A percentile compares a stretch with the other conserved stretches of the same genome.
Conservation (phyloP, 1,140 invertebrate genomes). For the Leguminivora glycinivorella region DNA sequence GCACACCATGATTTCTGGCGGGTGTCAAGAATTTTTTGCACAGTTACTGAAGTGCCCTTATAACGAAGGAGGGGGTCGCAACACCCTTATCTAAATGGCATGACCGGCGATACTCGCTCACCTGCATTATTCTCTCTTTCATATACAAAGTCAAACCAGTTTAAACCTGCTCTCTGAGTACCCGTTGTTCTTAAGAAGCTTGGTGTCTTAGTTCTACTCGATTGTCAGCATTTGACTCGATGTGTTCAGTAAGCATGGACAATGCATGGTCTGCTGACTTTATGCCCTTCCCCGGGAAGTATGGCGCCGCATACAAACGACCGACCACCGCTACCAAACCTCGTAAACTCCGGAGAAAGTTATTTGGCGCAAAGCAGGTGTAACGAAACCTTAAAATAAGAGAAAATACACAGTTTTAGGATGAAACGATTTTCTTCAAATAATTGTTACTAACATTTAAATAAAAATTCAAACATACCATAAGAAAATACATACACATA, state of each 20-base stretch:
- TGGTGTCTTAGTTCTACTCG: neutral
- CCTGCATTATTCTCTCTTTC: slow-evolving; percentile 29
- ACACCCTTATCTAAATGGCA: slow-evolving; percentile 63
- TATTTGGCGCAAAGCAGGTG: neutral
- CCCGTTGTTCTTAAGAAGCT: neutral
- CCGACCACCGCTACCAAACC: slow-evolving; percentile 45
- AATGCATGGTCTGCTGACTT: slow-evolving; percentile 47
- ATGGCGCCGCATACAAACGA: slow-evolving; percentile 59
- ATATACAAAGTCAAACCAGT: neutral
- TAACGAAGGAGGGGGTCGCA: slow-evolving; percentile 47
- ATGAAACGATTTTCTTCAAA: neutral
- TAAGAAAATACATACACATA: too few species aligned
- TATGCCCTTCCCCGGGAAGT: slow-evolving; percentile 60
- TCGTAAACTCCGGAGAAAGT: slow-evolving; percentile 45
- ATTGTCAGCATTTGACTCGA: neutral
- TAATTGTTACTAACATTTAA: neutral
- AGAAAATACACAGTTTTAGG: neutral
- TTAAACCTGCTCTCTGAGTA: neutral
- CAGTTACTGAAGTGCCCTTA: slow-evolving; percentile 36
- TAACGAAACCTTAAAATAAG: slow-evolving; percentile 2
- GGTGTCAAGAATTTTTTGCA: slow-evolving; percentile 21
- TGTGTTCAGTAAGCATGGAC: neutral
- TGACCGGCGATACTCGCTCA: slow-evolving; percentile 57
- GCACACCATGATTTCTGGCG: neutral
- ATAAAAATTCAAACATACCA: neutral